A percentile compares a stretch with the other conserved stretches of the same genome.
Conservation (phyloP, 2,113 vertebrate species). For the Atrichornis clamosus region DNA sequence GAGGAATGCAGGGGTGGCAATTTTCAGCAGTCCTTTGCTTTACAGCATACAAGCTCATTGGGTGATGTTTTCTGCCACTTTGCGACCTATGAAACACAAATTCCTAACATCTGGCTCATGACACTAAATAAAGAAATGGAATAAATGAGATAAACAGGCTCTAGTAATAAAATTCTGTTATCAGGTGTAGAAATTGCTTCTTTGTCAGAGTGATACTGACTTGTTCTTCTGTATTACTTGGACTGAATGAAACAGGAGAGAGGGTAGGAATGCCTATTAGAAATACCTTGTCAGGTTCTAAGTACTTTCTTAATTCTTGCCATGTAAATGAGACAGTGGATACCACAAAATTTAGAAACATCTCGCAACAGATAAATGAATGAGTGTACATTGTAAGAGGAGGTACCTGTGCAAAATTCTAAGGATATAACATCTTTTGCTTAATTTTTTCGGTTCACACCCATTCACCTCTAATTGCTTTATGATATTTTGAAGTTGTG, state of each 20-base stretch:
- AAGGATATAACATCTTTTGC: neutral
- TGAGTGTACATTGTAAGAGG: neutral
- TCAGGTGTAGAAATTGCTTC: neutral
- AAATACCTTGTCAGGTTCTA: neutral
- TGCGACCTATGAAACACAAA: neutral
- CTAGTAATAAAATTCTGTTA: neutral
- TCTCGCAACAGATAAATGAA: neutral
- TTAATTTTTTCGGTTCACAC: neutral
- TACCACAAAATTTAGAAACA: neutral
- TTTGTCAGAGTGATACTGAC: neutral
- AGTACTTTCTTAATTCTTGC: neutral
- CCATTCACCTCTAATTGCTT: neutral
- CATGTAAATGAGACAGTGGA: neutral
- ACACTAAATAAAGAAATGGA: neutral
- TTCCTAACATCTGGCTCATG: neutral
- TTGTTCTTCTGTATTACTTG: neutral
- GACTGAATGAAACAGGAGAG: neutral
- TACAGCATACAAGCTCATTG: accelerated
- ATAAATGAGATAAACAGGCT: neutral
- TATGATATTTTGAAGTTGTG: neutral
- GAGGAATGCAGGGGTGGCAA: neutral
- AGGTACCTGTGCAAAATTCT: neutral
- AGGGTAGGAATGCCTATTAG: neutral
- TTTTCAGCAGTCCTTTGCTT: neutral
- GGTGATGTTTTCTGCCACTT: neutral